These are phyloP conservation scores for Aleiodes sp. DNA, from an alignment of 1,140 invertebrate genomes.

Conservation along the genomic window DNA sequence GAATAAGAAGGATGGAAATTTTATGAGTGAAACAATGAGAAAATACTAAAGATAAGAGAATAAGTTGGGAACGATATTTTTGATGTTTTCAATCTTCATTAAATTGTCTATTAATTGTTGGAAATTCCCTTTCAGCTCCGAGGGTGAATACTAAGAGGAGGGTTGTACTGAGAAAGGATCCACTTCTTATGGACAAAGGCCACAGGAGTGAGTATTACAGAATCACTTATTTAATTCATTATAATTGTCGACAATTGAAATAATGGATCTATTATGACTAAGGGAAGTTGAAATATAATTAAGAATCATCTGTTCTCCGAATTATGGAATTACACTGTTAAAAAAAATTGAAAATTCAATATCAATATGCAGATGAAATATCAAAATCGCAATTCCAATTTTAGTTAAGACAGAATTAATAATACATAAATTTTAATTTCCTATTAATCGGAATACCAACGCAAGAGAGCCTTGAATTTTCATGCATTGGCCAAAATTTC, in stretches of 20 bases:
- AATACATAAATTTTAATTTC: background rate
- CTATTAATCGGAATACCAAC: too few species aligned
- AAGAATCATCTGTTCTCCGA: too few species aligned
- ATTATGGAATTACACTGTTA: too few species aligned
- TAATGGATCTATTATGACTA: background rate
- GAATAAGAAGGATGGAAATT: background rate
- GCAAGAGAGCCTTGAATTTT: too few species aligned
- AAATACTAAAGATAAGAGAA: background rate
- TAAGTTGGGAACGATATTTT: conserved; percentile 1
- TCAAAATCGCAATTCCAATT: too few species aligned
- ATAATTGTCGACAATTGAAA: too few species aligned
- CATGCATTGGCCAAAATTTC: too few species aligned
- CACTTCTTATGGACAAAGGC: conserved; percentile 76
- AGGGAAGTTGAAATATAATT: background rate
- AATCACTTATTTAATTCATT: background rate
- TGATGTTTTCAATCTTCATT: background rate
- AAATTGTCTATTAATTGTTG: conserved; percentile 36
- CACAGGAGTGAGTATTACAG: conserved; percentile 79
- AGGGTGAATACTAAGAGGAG: conserved; percentile 75
- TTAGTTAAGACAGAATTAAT: too few species aligned
- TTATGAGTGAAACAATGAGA: background rate
- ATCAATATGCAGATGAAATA: too few species aligned
- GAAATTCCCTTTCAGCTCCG: conserved; percentile 65
- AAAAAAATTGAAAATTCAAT: too few species aligned
- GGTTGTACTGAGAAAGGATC: conserved; percentile 79